A percentile compares a stretch with the other conserved stretches of the same genome.
phyloP scores from a whole-genome alignment of 2,888 invertebrate species.

The Protophormia terraenovae region DNA sequence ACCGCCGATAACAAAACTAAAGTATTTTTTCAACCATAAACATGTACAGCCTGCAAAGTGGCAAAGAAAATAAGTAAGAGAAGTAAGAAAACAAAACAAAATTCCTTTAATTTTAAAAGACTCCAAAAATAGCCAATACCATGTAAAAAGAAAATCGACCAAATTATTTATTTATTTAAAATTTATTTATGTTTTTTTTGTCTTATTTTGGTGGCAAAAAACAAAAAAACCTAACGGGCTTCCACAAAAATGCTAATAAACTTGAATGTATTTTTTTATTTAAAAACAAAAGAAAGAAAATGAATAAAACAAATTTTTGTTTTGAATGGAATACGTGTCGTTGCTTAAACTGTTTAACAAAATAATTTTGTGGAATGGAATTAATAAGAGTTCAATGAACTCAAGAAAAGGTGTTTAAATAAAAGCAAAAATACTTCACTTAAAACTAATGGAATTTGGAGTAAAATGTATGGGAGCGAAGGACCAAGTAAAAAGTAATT shows the following conservation, averaged over 20 bases:
- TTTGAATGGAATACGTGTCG: conserved; percentile 19
- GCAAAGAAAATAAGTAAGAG: background rate
- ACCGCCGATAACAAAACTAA: conserved; percentile 51
- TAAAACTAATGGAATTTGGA: background rate
- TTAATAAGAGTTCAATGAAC: conserved; percentile 28
- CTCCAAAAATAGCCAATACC: background rate
- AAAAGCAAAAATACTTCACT: background rate
- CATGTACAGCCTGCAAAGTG: background rate
- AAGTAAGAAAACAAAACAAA: background rate
- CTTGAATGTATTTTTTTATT: background rate
- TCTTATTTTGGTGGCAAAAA: conserved; percentile 27
- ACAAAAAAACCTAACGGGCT: conserved; percentile 29
- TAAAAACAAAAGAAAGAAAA: conserved; percentile 6
- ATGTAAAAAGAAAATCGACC: conserved; percentile 24
- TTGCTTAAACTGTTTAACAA: background rate
- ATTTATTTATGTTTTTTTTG: conserved; percentile 3
- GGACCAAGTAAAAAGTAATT: too few relatives aligned
- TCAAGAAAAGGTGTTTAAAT: background rate
- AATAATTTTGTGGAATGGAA: background rate
- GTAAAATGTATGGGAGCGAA: background rate
- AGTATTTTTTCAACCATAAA: conserved; percentile 29
- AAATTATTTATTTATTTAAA: background rate
- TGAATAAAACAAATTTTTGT: background rate
- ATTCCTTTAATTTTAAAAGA: conserved; percentile 8
- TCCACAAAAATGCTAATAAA: background rate